phyloP scores from a whole-genome alignment of 1,140 invertebrate genomes.

The Tigriopus japonicus region DNA sequence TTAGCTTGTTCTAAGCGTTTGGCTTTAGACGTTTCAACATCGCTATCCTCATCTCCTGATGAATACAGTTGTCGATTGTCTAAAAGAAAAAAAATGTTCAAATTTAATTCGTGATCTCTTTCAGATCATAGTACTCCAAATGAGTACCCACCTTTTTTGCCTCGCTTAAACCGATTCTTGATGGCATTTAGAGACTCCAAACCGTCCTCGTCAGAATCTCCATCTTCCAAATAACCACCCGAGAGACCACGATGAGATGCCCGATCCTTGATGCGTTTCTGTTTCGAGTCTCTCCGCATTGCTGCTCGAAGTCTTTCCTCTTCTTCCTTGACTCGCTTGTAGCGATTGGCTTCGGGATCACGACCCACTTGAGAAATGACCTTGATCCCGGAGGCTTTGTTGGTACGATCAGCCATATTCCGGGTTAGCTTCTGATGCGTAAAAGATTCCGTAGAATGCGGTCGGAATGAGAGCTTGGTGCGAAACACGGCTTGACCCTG shows the following conservation, averaged over 20 bases:
- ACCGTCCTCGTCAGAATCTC: conserved; percentile 74
- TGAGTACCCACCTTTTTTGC: conserved; percentile 19
- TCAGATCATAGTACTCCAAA: conserved; percentile 6
- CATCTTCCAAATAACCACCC: conserved; percentile 45
- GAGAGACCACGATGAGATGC: conserved; percentile 36
- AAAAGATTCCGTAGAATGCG: conserved; percentile 93
- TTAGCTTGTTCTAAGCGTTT: conserved; percentile 57
- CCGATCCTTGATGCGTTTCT: conserved; percentile 37
- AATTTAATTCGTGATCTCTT: background rate
- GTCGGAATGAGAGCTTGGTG: conserved; percentile 88
- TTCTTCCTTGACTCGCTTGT: conserved; percentile 77
- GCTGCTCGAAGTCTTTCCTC: conserved; percentile 76
- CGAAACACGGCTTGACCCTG: conserved; percentile 92
- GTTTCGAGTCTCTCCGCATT: conserved; percentile 47
- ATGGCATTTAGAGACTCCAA: conserved; percentile 79
- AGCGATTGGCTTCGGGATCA: conserved; percentile 78
- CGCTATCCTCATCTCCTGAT: conserved; percentile 71
- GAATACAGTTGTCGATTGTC: conserved; percentile 51
- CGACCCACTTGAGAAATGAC: conserved; percentile 69
- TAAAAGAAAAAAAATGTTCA: conserved; percentile 16
- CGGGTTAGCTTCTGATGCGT: conserved; percentile 97
- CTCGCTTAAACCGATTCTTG: conserved; percentile 78
- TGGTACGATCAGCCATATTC: conserved; percentile 87
- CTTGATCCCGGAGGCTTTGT: conserved; percentile 88
- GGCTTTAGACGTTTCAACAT: conserved; percentile 53